Evolutionary conservation across 2,113 vertebrate species (phyloP).

Genomic region (Meleagris gallopavo): DNA sequence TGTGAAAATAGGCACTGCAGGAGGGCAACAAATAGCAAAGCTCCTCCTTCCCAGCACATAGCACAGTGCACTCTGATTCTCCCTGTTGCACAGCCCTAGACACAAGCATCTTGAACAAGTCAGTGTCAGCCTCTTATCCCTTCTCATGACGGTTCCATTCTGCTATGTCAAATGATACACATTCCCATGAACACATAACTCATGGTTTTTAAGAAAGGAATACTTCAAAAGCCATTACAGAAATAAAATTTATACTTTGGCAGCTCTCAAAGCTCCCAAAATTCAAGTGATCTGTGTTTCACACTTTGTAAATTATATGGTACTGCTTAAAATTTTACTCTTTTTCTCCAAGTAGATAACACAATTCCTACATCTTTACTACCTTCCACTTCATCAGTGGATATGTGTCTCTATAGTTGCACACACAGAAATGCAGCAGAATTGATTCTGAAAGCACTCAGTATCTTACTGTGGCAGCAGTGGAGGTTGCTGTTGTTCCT

Average conservation of each 20-base stretch:
- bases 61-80: not conserved
- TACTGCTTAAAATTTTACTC: not conserved
- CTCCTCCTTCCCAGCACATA: not conserved
- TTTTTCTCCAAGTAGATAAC: not conserved
- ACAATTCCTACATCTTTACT: not conserved
- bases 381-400: not conserved
- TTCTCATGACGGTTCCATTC: not conserved
- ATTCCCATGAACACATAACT: not conserved
- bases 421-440: not conserved
- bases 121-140: not conserved
- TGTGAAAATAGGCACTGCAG: not conserved
- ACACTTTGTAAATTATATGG: not conserved
- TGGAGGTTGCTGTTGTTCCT: constrained; percentile 82
- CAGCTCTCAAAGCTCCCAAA: not conserved
- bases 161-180: not conserved
- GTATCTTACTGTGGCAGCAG: constrained; percentile 85
- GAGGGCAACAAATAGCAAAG: not conserved
- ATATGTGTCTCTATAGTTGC: fast-evolving
- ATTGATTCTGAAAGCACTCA: not conserved
- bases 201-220: not conserved
- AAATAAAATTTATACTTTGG: not conserved
- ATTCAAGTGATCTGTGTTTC: not conserved
- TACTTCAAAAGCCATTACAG: not conserved
- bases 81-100: not conserved
- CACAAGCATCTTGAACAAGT: not conserved